Evolutionary conservation across 2,797 vertebrate species (phyloP), one percentile per base, ranked within the genome.

Genomic region (Muscicapa comitata): DNA sequence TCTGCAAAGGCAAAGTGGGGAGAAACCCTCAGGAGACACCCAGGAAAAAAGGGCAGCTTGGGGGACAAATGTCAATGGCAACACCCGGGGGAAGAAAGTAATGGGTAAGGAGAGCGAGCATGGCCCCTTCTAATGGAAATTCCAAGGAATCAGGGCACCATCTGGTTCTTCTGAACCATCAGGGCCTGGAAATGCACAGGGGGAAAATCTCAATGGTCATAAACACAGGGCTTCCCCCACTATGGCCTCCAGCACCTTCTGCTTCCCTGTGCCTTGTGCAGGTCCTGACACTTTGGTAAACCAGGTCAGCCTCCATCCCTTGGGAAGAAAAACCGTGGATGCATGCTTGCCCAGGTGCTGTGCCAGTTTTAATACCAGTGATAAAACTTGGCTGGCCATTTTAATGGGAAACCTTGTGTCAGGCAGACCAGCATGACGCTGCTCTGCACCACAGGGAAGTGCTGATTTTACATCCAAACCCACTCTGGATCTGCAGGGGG

Each of bases 1-100:
- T 99, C 99, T 99, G 98, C n/a, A 70, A 83, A 91, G 79, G 43
- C 18, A 87, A 96, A 93, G 25, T 0, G 7, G 72, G 83, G 71
- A 83, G n/a, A 90, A 37, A 70, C 16, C 25, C 29, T 93, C 82
- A 94, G 78, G 61, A 75, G 88, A 79, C 23, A 67, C 21, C 11
- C 35, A 43, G 53, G 47, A 23, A 67, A 80, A 45, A 50, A 45
- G 31, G 40, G 35, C 9, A 68, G 53, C 38, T 0, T 31, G 70
- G 50, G 42, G 42, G 23, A 47, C 5, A 35, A 71, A 23, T 29
- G n/a, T 12, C 47, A 68, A 6, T 0, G 15, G n/a, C 33, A 24
- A 48, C 26, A 23, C 17, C 42, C n/a, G 38, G 38, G 38, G 26
- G 43, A 38, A 16, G 29, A 50, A 51, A 33, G 7, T 4, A 13